Evolutionary conservation across 2,888 invertebrate genomes (phyloP).

Genomic region (Cheilosia variabilis): DNA sequence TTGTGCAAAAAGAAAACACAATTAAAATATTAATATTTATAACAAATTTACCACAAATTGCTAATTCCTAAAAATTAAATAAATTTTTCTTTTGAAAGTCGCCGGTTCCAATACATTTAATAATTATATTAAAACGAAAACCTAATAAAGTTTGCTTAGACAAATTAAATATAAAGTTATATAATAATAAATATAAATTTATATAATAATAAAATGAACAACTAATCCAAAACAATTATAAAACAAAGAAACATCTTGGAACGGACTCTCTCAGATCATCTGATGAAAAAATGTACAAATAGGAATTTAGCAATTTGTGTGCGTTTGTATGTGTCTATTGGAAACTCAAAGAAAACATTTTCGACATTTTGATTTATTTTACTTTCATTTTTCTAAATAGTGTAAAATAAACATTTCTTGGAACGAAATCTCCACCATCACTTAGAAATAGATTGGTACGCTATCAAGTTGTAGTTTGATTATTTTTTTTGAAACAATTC

Average conservation of each 20-base stretch:
- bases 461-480: background rate
- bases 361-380: slow-evolving; percentile 1
- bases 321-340: slow-evolving; percentile 33
- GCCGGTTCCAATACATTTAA: slow-evolving; percentile 72
- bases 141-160: slow-evolving; percentile 59
- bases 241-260: slow-evolving; percentile 52
- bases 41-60: slow-evolving; percentile 65
- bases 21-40: slow-evolving; percentile 13
- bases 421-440: background rate
- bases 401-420: slow-evolving; percentile 4
- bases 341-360: background rate
- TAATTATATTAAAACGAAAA: slow-evolving; percentile 44
- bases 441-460: slow-evolving; percentile 1
- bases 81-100: slow-evolving; percentile 79
- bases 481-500: background rate
- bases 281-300: slow-evolving; percentile 89
- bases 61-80: slow-evolving; percentile 77
- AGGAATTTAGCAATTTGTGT: slow-evolving; percentile 69
- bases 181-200: slow-evolving; percentile 48
- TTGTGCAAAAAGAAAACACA: slow-evolving; percentile 32
- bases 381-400: background rate
- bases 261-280: slow-evolving; percentile 86
- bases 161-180: slow-evolving; percentile 67
- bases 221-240: slow-evolving; percentile 24
- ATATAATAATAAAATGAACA: slow-evolving; percentile 33